Evolutionary conservation across 2,888 invertebrate species (phyloP).

Genomic region (Saturnia pavonia): DNA sequence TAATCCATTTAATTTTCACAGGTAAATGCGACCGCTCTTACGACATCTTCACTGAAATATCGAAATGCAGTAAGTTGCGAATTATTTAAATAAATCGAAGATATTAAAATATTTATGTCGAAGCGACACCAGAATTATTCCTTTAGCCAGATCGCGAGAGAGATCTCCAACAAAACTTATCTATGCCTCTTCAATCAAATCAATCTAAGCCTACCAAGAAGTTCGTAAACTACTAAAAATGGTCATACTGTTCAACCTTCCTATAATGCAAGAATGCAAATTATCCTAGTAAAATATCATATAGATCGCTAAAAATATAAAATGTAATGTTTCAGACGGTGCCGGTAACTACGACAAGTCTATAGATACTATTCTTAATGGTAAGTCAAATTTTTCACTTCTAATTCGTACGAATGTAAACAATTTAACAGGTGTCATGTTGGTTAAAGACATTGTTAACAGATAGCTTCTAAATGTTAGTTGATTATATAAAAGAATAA

Average conservation of each 20-base stretch:
- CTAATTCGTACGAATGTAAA: not conserved
- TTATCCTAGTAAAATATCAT: not conserved
- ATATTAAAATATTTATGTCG: not conserved
- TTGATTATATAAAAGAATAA: too few relatives aligned
- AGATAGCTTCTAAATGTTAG: too few relatives aligned
- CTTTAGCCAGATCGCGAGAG: too few relatives aligned
- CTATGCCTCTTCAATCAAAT: too few relatives aligned
- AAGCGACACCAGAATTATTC: not conserved
- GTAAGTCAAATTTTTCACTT: not conserved
- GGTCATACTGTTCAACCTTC: too few relatives aligned
- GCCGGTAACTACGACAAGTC: not conserved
- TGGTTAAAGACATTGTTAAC: too few relatives aligned
- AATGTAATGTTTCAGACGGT: not conserved
- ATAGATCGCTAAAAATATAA: not conserved
- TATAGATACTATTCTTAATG: not conserved
- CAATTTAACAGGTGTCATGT: not conserved
- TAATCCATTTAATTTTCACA: not conserved
- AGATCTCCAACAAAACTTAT: too few relatives aligned
- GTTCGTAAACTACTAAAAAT: too few relatives aligned
- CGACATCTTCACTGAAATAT: slow-evolving; percentile 8
- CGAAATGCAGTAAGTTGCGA: slow-evolving; percentile 1
- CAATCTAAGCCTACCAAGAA: too few relatives aligned
- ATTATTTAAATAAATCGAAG: not conserved
- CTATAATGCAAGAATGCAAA: too few relatives aligned
- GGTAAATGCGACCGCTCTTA: not conserved